Percentiles rank a stretch among this genome's conserved stretches.
phyloP scores from a whole-genome alignment of 2,113 vertebrate genomes.

The Egretta garzetta region DNA sequence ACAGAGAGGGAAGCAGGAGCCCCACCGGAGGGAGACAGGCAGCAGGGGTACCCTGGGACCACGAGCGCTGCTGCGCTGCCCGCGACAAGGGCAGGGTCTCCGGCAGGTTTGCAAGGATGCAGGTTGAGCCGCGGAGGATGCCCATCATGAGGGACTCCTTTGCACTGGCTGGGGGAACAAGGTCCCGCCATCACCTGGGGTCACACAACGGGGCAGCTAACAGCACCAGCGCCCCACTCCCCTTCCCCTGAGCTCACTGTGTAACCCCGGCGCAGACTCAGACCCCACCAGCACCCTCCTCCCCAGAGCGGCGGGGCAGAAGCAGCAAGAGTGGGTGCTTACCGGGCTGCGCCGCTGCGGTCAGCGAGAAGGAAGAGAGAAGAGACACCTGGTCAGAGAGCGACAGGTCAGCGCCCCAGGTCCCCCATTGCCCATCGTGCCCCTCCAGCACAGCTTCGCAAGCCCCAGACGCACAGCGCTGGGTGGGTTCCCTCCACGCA shows the following conservation, averaged over 20 bases:
- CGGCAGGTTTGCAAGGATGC: background rate
- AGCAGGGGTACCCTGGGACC: fast-evolving
- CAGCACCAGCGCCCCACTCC: fast-evolving
- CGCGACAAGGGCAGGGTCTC: background rate
- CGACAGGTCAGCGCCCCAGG: conserved; percentile 80
- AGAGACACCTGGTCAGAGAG: conserved; percentile 98
- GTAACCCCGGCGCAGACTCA: fast-evolving
- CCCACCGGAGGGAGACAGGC: fast-evolving
- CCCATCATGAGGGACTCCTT: fast-evolving
- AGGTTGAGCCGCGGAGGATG: fast-evolving
- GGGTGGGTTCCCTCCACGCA: fast-evolving
- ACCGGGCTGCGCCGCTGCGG: conserved; percentile 99
- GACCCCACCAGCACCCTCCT: fast-evolving
- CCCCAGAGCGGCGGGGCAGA: fast-evolving
- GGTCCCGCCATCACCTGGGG: fast-evolving
- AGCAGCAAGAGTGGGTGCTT: conserved; percentile 47
- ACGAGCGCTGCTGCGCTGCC: background rate
- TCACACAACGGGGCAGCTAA: fast-evolving
- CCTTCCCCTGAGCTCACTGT: fast-evolving
- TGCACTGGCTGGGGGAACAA: fast-evolving
- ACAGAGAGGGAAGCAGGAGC: background rate
- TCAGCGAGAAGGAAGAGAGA: conserved; percentile 99
- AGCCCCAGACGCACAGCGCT: background rate
- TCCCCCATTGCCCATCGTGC: background rate
- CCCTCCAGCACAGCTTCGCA: fast-evolving